phyloP scores from a whole-genome alignment of 1,140 invertebrate genomes.

The Heterodera schachtii region DNA sequence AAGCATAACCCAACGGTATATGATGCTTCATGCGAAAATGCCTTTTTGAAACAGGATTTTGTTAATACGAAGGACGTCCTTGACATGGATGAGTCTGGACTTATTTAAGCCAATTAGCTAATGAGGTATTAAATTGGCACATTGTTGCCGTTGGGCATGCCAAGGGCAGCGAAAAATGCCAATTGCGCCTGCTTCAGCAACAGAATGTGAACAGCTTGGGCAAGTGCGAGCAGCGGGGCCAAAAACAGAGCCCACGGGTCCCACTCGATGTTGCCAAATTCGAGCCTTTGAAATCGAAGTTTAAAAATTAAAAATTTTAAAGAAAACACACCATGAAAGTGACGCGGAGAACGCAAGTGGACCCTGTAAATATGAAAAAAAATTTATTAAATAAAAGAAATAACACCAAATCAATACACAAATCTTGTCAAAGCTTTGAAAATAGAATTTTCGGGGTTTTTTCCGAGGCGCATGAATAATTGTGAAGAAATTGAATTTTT shows the following conservation, averaged over 20 bases:
- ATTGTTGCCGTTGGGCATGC: slow-evolving; percentile 18
- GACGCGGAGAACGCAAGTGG: slow-evolving; percentile 50
- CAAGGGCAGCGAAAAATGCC: slow-evolving; percentile 31
- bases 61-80: too few relatives aligned
- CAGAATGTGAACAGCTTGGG: slow-evolving; percentile 44
- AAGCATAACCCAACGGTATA: too few relatives aligned
- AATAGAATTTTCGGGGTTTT: too few relatives aligned
- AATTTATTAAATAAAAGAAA: too few relatives aligned
- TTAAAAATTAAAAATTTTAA: neutral
- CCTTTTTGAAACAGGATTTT: too few relatives aligned
- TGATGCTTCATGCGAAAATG: too few relatives aligned
- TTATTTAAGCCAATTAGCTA: too few relatives aligned
- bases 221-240: slow-evolving; percentile 42
- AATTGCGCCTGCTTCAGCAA: slow-evolving; percentile 34
- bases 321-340: slow-evolving; percentile 20
- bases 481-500: too few relatives aligned
- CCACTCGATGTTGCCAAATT: slow-evolving; percentile 53
- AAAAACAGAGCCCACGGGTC: slow-evolving; percentile 40
- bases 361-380: slow-evolving; percentile 41
- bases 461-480: too few relatives aligned
- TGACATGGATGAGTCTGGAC: too few relatives aligned
- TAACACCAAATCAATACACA: too few relatives aligned
- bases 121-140: neutral
- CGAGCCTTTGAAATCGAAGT: slow-evolving; percentile 29
- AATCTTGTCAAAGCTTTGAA: too few relatives aligned